phyloP scores from a whole-genome alignment of 2,113 vertebrate species.

The Scartelaos histophorus region DNA sequence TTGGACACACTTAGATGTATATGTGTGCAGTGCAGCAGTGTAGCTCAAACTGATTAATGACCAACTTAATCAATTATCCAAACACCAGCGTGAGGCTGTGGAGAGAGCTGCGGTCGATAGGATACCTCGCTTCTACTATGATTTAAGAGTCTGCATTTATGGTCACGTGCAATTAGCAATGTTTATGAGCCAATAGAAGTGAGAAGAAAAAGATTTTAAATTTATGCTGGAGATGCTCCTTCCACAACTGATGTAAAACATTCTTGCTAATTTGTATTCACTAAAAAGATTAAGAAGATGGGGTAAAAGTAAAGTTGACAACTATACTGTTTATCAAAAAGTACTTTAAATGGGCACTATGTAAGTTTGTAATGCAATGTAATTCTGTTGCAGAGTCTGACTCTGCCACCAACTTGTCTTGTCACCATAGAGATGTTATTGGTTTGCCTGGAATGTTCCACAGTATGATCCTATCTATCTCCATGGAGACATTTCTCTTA shows the following conservation, averaged over 20 bases:
- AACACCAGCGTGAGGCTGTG: conserved; percentile 41
- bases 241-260: not conserved
- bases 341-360: too few species aligned
- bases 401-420: too few species aligned
- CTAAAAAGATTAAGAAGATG: not conserved
- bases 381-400: too few species aligned
- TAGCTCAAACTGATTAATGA: conserved; percentile 52
- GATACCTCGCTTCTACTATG: conserved; percentile 17
- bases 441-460: too few species aligned
- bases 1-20: conserved; percentile 24
- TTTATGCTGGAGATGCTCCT: conserved; percentile 20
- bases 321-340: too few species aligned
- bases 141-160: conserved; percentile 39
- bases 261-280: not conserved
- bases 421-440: too few species aligned
- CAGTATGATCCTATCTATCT: too few species aligned
- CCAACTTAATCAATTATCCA: conserved; percentile 61
- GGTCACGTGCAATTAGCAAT: conserved; percentile 45
- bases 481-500: not conserved
- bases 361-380: too few species aligned
- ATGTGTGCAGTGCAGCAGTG: conserved; percentile 49
- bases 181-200: conserved; percentile 27
- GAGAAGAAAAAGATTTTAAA: conserved; percentile 20
- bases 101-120: conserved; percentile 45
- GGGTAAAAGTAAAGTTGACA: too few species aligned